Evolutionary conservation across 2,888 invertebrate genomes (phyloP).

Genomic region (Leucophenga montana): DNA sequence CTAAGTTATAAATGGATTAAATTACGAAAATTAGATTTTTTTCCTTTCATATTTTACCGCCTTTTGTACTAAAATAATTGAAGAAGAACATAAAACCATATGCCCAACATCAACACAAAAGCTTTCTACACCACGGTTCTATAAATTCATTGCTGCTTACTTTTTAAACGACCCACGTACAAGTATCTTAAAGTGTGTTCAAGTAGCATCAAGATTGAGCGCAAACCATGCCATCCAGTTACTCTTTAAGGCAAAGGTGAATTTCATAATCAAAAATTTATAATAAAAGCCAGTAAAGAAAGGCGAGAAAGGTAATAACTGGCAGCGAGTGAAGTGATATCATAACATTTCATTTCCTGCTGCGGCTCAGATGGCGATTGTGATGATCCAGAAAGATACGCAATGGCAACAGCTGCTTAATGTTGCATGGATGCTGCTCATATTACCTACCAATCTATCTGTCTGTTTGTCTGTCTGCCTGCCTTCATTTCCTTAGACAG

Average conservation of each 20-base stretch:
- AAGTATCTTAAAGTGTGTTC: too few relatives aligned
- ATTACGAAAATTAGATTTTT: too few relatives aligned
- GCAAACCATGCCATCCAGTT: too few relatives aligned
- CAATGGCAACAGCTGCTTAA: conserved; percentile 7
- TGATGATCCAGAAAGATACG: conserved; percentile 16
- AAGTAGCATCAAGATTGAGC: too few relatives aligned
- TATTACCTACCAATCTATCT: neutral
- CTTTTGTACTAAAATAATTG: too few relatives aligned
- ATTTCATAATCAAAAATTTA: conserved; percentile 10
- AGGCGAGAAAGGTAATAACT: conserved; percentile 10
- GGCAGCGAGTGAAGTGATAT: conserved; percentile 1
- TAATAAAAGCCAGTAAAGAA: conserved; percentile 2
- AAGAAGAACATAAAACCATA: too few relatives aligned
- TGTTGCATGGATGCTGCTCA: neutral
- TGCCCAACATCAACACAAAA: too few relatives aligned
- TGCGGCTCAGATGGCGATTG: neutral
- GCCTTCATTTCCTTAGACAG: conserved; percentile 11
- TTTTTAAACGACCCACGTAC: too few relatives aligned
- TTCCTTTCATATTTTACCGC: too few relatives aligned
- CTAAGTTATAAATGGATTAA: too few relatives aligned
- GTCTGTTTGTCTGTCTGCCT: neutral
- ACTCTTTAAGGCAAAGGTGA: neutral
- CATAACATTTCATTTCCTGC: conserved; percentile 28
- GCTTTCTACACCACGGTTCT: too few relatives aligned
- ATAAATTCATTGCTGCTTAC: too few relatives aligned